Evolutionary conservation across 2,888 invertebrate species (phyloP).

Genomic region (Dioctria rufipes): DNA sequence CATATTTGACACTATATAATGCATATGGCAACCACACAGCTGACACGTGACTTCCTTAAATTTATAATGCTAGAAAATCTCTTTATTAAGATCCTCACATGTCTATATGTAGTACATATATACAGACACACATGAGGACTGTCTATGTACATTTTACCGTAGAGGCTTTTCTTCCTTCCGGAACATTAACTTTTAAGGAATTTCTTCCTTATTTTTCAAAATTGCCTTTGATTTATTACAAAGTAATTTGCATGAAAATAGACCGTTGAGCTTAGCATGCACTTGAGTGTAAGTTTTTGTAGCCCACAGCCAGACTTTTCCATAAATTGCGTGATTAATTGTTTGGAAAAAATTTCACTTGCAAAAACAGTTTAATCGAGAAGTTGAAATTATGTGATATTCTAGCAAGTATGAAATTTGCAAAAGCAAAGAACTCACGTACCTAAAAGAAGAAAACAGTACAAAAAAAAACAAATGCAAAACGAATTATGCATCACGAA

Average conservation of each 20-base stretch:
- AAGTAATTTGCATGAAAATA: conserved; percentile 41
- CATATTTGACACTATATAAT: too few relatives aligned
- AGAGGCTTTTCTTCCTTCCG: conserved; percentile 27
- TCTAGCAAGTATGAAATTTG: too few relatives aligned
- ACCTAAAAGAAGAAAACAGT: too few relatives aligned
- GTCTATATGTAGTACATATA: not conserved
- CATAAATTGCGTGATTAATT: conserved; percentile 27
- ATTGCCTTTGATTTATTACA: conserved; percentile 29
- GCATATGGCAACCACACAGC: conserved; percentile 23
- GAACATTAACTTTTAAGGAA: conserved; percentile 43
- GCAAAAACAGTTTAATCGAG: too few relatives aligned
- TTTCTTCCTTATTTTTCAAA: conserved; percentile 4
- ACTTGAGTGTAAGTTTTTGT: not conserved
- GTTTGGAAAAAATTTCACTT: not conserved
- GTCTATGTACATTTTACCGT: conserved; percentile 1
- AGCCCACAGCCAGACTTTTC: not conserved
- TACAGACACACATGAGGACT: too few relatives aligned
- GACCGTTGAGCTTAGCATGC: not conserved
- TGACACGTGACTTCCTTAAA: conserved; percentile 46
- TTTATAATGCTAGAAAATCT: conserved; percentile 47
- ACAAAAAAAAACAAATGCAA: too few relatives aligned
- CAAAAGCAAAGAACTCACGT: too few relatives aligned
- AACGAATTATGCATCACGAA: too few relatives aligned
- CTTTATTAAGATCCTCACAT: conserved; percentile 34
- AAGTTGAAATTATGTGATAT: too few relatives aligned